These are phyloP conservation scores for Cheiracanthium punctorium DNA, from an alignment of 2,888 invertebrate genomes.

Conservation along the genomic window DNA sequence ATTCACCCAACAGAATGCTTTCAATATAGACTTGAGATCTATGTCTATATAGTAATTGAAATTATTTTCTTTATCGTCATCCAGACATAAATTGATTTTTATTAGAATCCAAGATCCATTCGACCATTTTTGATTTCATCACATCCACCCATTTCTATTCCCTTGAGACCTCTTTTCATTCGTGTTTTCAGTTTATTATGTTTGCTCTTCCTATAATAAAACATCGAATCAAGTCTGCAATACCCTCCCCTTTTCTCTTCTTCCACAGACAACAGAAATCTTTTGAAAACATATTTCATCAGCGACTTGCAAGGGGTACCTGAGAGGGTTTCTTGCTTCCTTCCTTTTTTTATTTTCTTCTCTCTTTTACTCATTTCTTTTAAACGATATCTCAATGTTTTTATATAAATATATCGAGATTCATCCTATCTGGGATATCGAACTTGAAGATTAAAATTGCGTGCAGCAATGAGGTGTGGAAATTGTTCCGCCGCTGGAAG, in stretches of 20 bases:
- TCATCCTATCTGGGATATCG: no score
- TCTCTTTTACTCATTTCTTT: no score
- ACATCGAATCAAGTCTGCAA: conserved; percentile 40
- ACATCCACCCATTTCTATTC: conserved; percentile 27
- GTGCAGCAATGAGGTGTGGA: no score
- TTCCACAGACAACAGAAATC: conserved; percentile 20
- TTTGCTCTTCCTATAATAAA: conserved; percentile 46
- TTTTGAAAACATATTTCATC: conserved; percentile 43
- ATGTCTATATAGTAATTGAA: background rate
- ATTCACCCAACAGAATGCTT: no score
- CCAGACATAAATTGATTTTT: background rate
- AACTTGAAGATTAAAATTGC: no score
- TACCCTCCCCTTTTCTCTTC: conserved; percentile 30
- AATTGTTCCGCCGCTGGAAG: no score
- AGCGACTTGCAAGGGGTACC: no score
- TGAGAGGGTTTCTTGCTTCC: no score
- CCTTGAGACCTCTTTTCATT: conserved; percentile 13
- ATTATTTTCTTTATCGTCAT: background rate
- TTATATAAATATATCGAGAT: no score
- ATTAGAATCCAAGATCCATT: background rate
- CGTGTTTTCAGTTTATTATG: conserved; percentile 36
- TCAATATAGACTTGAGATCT: background rate
- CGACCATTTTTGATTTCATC: background rate
- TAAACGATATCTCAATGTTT: no score
- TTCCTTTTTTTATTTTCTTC: no score